Evolutionary conservation across 2,797 vertebrate genomes (phyloP), one percentile per base, ranked within the genome.

Genomic region (Rhincodon typus): DNA sequence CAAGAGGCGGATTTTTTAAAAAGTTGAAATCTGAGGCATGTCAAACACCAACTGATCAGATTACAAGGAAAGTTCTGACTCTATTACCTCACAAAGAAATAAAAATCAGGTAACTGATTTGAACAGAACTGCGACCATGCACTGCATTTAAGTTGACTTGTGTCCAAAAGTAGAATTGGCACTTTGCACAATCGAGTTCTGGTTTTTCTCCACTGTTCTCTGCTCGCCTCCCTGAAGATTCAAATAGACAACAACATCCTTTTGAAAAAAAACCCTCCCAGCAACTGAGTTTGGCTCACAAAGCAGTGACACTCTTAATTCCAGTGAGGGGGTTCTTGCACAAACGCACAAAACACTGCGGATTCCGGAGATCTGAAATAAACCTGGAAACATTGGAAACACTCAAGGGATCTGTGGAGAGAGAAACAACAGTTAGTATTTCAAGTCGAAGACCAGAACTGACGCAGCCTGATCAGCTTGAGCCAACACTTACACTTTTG

Each of bases 1-100:
- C 97, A 96, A 94, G 57, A 94, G 97, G 97, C 97, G 96, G 96
- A 96, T 74, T 96, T 96, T 97, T 96, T 96, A 96, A 96, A 97
- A 97, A 97, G 96, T 96, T 62, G 96, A 97, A 97, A 96, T 97
- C 96, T 96, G 96, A 95, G 69, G 57, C 96, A 96, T 96, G 97
- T 97, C 96, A 97, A 96, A 96, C 90, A 94, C 95, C 96, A 96
- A 96, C 96, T 96, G 46, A 96, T 96, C 96, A 27, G 96, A 96
- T 96, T 96, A 96, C 88, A 4, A 27, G 21, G 91, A 23, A 13
- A 69, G 38, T 62, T 69, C 38, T 42, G 66, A n/a, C 69, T 70
- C 21, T 38, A 38, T 70, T 38, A 67, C 21, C 38, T 94, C 53
- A 25, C 42, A 46, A 0, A 84, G 38, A 84, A 84, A 34, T n/a